Evolutionary conservation across 2,888 invertebrate species (phyloP).

Genomic region (Coelogynopora nodosa): DNA sequence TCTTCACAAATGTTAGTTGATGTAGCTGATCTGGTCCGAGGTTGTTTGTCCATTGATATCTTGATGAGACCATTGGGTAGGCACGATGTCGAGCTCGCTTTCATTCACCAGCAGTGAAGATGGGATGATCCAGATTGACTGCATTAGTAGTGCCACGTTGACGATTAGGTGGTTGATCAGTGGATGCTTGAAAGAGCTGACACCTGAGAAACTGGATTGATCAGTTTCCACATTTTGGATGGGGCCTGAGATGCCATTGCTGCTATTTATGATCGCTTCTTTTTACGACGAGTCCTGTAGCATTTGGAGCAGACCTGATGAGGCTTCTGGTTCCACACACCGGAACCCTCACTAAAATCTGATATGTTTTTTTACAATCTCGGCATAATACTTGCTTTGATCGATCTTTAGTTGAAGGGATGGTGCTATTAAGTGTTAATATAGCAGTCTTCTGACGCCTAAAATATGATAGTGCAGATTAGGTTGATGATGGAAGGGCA

Average conservation of each 20-base stretch:
- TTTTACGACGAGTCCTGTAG: neutral
- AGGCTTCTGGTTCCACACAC: neutral
- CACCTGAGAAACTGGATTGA: conserved; percentile 7
- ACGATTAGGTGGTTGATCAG: neutral
- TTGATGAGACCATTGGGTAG: conserved; percentile 1
- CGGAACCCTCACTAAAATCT: neutral
- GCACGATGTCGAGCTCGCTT: neutral
- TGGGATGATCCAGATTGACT: neutral
- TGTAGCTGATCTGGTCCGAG: neutral
- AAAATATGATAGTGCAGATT: neutral
- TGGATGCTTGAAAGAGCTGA: neutral
- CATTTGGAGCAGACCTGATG: neutral
- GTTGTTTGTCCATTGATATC: neutral
- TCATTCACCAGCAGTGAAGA: conserved; percentile 3
- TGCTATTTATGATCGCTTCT: neutral
- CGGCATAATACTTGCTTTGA: neutral
- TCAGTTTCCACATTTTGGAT: neutral
- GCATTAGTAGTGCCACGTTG: neutral
- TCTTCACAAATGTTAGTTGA: neutral
- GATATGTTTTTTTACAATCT: neutral
- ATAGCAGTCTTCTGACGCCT: conserved; percentile 7
- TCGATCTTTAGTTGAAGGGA: neutral
- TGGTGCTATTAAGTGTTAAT: neutral
- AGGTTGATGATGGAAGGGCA: neutral
- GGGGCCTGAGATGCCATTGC: neutral